phyloP scores from a whole-genome alignment of 2,113 vertebrate genomes.

The Suncus etruscus region DNA sequence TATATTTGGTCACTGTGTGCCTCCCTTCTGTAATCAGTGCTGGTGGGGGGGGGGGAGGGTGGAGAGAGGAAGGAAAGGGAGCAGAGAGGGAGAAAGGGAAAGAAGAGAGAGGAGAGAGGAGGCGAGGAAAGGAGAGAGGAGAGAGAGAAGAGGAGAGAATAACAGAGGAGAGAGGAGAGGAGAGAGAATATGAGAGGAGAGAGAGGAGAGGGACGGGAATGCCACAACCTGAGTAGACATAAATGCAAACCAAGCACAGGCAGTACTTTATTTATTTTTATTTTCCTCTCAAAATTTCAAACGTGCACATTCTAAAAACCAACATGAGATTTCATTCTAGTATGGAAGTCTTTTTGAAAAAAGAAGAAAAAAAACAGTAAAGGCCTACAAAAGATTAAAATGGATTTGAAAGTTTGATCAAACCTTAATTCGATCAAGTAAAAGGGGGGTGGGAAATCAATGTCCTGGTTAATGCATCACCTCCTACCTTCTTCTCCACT shows the following conservation, averaged over 20 bases:
- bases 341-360: neutral
- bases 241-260: neutral
- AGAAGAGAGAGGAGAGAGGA: too few species aligned
- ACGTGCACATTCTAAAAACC: neutral
- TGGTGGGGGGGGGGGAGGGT: neutral
- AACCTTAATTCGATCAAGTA: neutral
- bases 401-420: neutral
- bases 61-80: too few species aligned
- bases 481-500: neutral
- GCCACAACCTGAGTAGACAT: neutral
- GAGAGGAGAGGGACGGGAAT: too few species aligned
- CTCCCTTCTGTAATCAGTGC: too few species aligned
- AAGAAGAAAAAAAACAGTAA: neutral
- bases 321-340: neutral
- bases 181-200: too few species aligned
- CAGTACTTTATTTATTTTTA: too few species aligned
- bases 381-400: slow-evolving; percentile 32
- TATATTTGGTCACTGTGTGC: neutral
- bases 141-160: too few species aligned
- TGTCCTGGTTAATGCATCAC: neutral
- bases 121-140: too few species aligned
- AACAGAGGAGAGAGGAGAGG: too few species aligned
- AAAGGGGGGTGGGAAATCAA: neutral
- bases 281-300: neutral
- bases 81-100: too few species aligned